Conservation (phyloP, 2,113 vertebrate genomes). For the Ptyas mucosa region DNA sequence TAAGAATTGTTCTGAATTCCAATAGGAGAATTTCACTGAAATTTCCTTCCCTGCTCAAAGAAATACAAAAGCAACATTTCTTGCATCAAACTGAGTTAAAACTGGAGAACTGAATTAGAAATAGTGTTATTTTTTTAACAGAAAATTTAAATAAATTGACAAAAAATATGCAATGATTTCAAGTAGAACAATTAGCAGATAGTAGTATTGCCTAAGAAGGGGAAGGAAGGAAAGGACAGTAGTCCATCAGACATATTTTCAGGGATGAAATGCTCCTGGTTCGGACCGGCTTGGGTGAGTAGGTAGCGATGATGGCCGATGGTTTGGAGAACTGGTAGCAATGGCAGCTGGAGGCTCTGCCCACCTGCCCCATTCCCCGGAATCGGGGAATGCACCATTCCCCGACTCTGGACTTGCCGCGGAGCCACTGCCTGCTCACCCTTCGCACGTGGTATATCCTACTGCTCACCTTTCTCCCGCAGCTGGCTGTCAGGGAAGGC, state of each 20-base stretch:
- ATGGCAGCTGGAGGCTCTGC: too few relatives aligned
- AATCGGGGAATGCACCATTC: too few relatives aligned
- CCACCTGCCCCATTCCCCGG: too few relatives aligned
- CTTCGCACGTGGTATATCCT: too few relatives aligned
- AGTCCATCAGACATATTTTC: slow-evolving; percentile 44
- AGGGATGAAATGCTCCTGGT: too few relatives aligned
- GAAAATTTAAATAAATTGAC: background rate
- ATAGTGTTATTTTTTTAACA: background rate
- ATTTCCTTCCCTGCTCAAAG: background rate
- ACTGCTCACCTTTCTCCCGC: too few relatives aligned
- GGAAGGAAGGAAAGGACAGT: slow-evolving; percentile 28
- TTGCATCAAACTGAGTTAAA: background rate
- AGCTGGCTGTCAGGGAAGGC: too few relatives aligned
- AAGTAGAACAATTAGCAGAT: slow-evolving; percentile 1
- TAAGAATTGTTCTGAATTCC: background rate
- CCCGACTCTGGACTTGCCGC: too few relatives aligned
- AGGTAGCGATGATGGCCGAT: too few relatives aligned
- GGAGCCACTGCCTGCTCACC: too few relatives aligned
- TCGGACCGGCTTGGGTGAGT: too few relatives aligned
- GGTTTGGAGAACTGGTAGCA: too few relatives aligned
- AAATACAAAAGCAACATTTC: background rate
- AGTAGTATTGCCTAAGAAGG: background rate
- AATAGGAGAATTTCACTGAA: background rate
- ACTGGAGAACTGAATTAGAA: background rate
- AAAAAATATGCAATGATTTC: background rate